phyloP scores from a whole-genome alignment of 2,888 invertebrate species.

The Apomyelois bistriatella region DNA sequence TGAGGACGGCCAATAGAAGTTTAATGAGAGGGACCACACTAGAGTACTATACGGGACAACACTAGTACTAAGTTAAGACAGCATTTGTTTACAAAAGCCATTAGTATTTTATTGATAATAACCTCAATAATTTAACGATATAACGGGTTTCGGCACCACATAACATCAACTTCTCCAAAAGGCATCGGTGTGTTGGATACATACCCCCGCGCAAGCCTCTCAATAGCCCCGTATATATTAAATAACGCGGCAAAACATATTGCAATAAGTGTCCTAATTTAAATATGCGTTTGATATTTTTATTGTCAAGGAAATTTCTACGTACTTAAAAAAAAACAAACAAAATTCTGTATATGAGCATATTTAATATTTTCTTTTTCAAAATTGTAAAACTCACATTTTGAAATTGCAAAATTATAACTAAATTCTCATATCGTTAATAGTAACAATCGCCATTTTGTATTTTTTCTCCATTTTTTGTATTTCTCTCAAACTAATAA shows the following conservation, averaged over 20 bases:
- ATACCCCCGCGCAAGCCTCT: too few species aligned
- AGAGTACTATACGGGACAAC: slow-evolving; percentile 1
- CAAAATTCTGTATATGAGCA: slow-evolving; percentile 70
- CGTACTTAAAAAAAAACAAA: slow-evolving; percentile 51
- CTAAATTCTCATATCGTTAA: slow-evolving; percentile 79
- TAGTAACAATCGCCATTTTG: slow-evolving; percentile 78
- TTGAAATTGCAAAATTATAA: slow-evolving; percentile 80
- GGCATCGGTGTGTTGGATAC: too few species aligned
- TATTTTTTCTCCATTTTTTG: slow-evolving; percentile 60
- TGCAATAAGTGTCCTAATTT: too few species aligned
- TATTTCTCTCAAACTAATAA: slow-evolving; percentile 74
- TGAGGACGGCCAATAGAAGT: not conserved
- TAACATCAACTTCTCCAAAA: too few species aligned
- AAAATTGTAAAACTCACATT: slow-evolving; percentile 81
- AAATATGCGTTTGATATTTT: too few species aligned
- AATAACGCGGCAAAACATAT: too few species aligned
- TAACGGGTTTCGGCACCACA: too few species aligned
- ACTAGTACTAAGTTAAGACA: not conserved
- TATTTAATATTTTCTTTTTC: slow-evolving; percentile 80
- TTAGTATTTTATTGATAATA: too few species aligned
- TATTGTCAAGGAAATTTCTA: not conserved
- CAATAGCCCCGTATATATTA: too few species aligned
- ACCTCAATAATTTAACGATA: too few species aligned
- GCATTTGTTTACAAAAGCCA: too few species aligned
- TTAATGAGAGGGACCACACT: not conserved